phyloP scores from a whole-genome alignment of 2,888 invertebrate species.

The Amblyteles armatorius region DNA sequence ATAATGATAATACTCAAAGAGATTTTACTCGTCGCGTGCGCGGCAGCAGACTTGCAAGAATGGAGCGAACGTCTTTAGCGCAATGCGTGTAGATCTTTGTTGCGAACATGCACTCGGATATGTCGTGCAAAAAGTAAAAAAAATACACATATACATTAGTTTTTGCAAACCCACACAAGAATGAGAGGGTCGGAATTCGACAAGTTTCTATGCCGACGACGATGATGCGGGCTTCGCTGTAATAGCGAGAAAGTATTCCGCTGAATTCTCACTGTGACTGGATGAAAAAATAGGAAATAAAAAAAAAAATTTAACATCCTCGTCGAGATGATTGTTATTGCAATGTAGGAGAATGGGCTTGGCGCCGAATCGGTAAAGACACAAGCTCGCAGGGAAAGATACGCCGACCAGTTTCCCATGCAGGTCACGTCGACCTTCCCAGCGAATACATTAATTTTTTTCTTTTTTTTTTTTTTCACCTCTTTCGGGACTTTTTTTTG shows the following conservation, averaged over 20 bases:
- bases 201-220: background rate
- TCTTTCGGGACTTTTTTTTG: slow-evolving; percentile 64
- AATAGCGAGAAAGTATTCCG: slow-evolving; percentile 52
- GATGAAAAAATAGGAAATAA: background rate
- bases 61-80: background rate
- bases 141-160: background rate
- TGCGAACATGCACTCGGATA: slow-evolving; percentile 4
- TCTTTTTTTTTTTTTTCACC: slow-evolving; percentile 49
- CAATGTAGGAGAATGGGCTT: slow-evolving; percentile 48
- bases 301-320: slow-evolving; percentile 1
- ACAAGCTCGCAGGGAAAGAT: slow-evolving; percentile 59
- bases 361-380: slow-evolving; percentile 46
- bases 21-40: slow-evolving; percentile 35
- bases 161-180: background rate
- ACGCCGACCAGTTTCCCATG: slow-evolving; percentile 61
- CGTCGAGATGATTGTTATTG: slow-evolving; percentile 33
- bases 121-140: slow-evolving; percentile 18
- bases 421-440: slow-evolving; percentile 35
- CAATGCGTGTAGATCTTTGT: background rate
- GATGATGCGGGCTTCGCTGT: background rate
- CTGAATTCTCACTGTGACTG: slow-evolving; percentile 28
- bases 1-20: slow-evolving; percentile 4
- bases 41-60: slow-evolving; percentile 6
- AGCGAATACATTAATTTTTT: slow-evolving; percentile 61
- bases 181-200: background rate